phyloP scores from a whole-genome alignment of 2,888 invertebrate species.

The Xanthia icteritia region DNA sequence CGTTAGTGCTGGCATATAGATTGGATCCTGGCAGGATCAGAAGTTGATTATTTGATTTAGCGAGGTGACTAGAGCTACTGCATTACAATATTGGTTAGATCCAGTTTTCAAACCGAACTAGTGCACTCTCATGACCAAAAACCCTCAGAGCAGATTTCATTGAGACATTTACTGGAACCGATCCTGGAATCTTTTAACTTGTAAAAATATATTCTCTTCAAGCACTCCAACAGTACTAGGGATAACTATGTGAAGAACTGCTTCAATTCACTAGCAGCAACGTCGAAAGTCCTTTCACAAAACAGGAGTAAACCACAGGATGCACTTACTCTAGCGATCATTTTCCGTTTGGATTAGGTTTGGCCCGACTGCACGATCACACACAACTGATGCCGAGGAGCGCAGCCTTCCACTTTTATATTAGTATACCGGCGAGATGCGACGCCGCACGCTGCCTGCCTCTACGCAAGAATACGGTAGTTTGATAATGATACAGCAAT shows the following conservation, averaged over 20 bases:
- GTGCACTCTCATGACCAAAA: not conserved
- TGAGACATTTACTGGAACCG: constrained; percentile 12
- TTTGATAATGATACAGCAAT: constrained; percentile 88
- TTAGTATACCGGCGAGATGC: constrained; percentile 86
- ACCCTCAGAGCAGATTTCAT: not conserved
- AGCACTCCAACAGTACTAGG: constrained; percentile 12
- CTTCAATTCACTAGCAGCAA: constrained; percentile 42
- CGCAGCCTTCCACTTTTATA: constrained; percentile 86
- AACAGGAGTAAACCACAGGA: constrained; percentile 71
- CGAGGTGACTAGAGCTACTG: not conserved
- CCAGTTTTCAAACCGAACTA: not conserved
- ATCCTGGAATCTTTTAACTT: constrained; percentile 11
- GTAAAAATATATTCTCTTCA: not conserved
- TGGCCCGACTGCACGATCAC: constrained; percentile 88
- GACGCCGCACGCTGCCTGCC: constrained; percentile 77
- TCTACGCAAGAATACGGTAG: constrained; percentile 88
- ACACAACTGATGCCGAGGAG: constrained; percentile 88
- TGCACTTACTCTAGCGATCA: constrained; percentile 89
- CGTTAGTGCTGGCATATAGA: constrained; percentile 11
- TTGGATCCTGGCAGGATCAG: constrained; percentile 22
- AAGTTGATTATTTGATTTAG: not conserved
- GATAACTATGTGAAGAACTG: constrained; percentile 17
- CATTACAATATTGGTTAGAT: not conserved
- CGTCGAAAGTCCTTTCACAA: constrained; percentile 81
- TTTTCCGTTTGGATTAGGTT: constrained; percentile 88